A percentile compares a stretch with the other conserved stretches of the same genome.
phyloP scores from a whole-genome alignment of 2,113 vertebrate species.

The Paraplagusia blochii region DNA sequence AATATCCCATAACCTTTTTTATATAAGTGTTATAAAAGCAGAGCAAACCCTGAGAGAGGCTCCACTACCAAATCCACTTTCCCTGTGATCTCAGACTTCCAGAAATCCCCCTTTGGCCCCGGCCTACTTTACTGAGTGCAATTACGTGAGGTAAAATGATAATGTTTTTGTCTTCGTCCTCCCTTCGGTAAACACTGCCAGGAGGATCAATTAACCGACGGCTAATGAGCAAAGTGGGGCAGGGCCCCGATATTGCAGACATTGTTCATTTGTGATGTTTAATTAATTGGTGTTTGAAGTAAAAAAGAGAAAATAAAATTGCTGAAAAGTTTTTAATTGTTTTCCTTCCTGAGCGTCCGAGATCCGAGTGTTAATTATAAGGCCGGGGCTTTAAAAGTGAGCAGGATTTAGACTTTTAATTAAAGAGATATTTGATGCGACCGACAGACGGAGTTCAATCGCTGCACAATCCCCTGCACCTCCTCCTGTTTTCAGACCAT shows the following conservation, averaged over 20 bases:
- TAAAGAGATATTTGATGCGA: constrained; percentile 76
- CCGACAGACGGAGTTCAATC: constrained; percentile 64
- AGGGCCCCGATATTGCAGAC: constrained; percentile 65
- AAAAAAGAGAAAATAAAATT: constrained; percentile 49
- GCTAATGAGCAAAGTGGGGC: constrained; percentile 74
- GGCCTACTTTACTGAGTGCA: constrained; percentile 59
- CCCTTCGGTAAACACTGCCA: constrained; percentile 75
- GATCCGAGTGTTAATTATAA: constrained; percentile 80
- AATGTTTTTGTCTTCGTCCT: constrained; percentile 66
- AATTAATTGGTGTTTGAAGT: constrained; percentile 78
- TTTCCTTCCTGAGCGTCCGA: constrained; percentile 43
- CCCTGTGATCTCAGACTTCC: constrained; percentile 56
- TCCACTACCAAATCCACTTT: constrained; percentile 44
- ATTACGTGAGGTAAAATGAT: constrained; percentile 73
- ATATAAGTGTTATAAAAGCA: constrained; percentile 49
- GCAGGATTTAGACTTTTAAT: constrained; percentile 79
- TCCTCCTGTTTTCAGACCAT: constrained; percentile 33
- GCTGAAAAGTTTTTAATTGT: constrained; percentile 77
- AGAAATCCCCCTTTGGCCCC: constrained; percentile 46
- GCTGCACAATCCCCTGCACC: constrained; percentile 44
- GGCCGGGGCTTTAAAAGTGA: constrained; percentile 72
- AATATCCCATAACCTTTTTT: constrained; percentile 56
- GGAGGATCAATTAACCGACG: constrained; percentile 76
- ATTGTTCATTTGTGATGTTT: constrained; percentile 74
- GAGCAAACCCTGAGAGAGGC: constrained; percentile 37